Evolutionary conservation across 2,888 invertebrate species (phyloP), one percentile per base, ranked within the genome.

Genomic region (Thymelicus sylvestris): DNA sequence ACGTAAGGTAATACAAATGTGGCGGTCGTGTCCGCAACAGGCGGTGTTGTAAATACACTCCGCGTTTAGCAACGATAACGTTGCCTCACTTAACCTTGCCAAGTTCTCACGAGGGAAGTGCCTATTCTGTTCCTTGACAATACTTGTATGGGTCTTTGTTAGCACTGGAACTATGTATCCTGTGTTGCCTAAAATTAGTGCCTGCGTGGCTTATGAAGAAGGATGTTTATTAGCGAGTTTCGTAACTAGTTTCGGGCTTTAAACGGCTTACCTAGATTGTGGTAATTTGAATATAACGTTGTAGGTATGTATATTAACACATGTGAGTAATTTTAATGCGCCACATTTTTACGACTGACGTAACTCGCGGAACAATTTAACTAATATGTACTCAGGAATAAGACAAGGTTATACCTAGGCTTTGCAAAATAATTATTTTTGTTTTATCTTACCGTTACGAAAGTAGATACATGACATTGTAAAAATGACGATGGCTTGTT

Each of bases 91-190:
- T 90, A 93, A 93, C 93, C 93, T 94, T 93, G 93, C 87, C 84
- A 86, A 83, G 92, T 93, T 93, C 93, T 93, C 93, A 93, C 93
- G 93, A 89, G 92, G 93, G 93, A 92, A 92, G 91, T 92, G 92
- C 87, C 90, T 89, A 93, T 92, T 93, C 90, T 90, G 87, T 84
- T 92, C 92, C 92, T 92, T 92, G 93, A 93, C 93, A 93, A 93
- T 93, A 93, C 92, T 83, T 84, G 90, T 88, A 88, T 90, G 86
- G 86, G 90, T 87, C 91, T 92, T 92, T 93, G 93, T 92, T 91
- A 85, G 81, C 81, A 83, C 82, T 83, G 80, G 80, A 84, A 82
- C 81, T 86, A 86, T 83, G 86, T 88, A 87, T 90, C 90, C 91
- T 90, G 87, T 83, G 78, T 84, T 86, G 85, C 89, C 89, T 90